These are phyloP conservation scores for Malurus melanocephalus DNA, from an alignment of 2,113 vertebrate genomes.

Conservation along the genomic window DNA sequence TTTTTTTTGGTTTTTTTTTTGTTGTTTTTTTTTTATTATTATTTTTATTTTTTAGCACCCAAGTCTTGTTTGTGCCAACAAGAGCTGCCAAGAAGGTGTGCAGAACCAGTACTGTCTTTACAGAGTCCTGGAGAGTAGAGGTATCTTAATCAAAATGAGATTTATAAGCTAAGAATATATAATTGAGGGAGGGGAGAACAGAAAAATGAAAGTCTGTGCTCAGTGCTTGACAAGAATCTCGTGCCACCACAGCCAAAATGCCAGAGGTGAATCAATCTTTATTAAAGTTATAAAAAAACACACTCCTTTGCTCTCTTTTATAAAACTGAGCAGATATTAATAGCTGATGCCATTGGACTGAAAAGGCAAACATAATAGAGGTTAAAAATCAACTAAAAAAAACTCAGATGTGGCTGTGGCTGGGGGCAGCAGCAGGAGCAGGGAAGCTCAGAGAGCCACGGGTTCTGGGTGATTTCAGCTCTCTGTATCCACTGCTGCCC, in stretches of 20 bases:
- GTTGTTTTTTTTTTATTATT: too few species aligned
- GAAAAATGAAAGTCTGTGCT: neutral
- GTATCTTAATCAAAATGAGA: neutral
- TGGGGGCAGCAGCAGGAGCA: neutral
- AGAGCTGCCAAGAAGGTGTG: neutral
- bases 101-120: neutral
- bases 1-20: too few species aligned
- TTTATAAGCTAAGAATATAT: neutral
- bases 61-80: neutral
- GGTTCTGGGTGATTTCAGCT: neutral
- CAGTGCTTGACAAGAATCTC: neutral
- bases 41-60: too few species aligned
- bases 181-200: neutral
- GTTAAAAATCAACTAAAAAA: neutral
- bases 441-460: neutral
- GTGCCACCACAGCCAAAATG: neutral
- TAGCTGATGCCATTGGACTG: neutral
- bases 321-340: neutral
- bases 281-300: neutral
- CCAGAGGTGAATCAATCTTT: neutral
- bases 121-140: neutral
- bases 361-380: neutral
- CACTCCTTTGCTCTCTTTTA: neutral
- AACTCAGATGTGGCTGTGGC: fast-evolving
- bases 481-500: neutral